These are phyloP conservation scores for Syndactyla subalaris DNA, from an alignment of 2,797 vertebrate genomes.

Conservation along the genomic window DNA sequence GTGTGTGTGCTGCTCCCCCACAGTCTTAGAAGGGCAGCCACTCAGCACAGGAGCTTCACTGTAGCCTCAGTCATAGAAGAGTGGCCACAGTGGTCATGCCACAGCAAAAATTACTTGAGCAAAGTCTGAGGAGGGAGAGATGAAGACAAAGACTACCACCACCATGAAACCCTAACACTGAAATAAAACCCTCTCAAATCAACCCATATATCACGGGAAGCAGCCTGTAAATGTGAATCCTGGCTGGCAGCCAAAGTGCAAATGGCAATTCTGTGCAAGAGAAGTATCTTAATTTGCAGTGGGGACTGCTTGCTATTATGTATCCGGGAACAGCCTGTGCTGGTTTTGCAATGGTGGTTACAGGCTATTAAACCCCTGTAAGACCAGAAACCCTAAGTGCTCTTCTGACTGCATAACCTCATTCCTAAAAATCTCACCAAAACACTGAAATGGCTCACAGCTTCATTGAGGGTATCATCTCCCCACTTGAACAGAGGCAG, in stretches of 20 bases:
- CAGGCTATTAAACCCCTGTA: conserved; percentile 22
- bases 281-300: neutral
- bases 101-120: neutral
- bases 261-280: neutral
- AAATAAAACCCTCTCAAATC: neutral
- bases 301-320: neutral
- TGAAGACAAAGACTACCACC: neutral
- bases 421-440: neutral
- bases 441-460: neutral
- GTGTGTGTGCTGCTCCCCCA: rapidly evolving
- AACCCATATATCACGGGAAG: neutral
- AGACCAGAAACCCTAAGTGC: neutral
- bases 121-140: neutral
- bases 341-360: conserved; percentile 21
- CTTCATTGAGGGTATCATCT: neutral
- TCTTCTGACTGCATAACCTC: neutral
- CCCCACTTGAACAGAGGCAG: neutral
- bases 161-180: neutral
- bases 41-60: neutral
- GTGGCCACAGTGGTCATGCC: rapidly evolving
- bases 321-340: conserved; percentile 17
- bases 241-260: conserved; percentile 34
- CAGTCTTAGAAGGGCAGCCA: neutral
- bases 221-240: conserved; percentile 11
- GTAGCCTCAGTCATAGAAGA: neutral